These are phyloP conservation scores for Pseudonaja textilis DNA, from an alignment of 2,113 vertebrate species.

Conservation along the genomic window DNA sequence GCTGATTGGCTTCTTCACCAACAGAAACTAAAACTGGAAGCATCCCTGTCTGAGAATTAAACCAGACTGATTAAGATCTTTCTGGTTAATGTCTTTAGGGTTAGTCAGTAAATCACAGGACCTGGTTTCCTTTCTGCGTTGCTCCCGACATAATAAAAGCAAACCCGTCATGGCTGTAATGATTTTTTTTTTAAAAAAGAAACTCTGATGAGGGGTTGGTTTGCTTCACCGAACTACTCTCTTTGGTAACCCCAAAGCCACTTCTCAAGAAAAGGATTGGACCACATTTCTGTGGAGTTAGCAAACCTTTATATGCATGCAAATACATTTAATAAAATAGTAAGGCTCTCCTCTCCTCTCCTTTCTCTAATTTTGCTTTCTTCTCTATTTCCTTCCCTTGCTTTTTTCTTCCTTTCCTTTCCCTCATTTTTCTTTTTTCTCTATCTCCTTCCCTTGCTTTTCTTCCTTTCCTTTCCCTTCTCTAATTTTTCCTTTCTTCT, in stretches of 20 bases:
- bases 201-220: background rate
- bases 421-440: background rate
- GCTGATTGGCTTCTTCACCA: background rate
- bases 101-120: too few species aligned
- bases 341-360: background rate
- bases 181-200: background rate
- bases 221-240: background rate
- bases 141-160: too few species aligned
- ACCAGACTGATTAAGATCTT: too few species aligned
- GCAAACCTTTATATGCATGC: background rate
- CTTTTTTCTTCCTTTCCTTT: too few species aligned
- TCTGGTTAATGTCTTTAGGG: too few species aligned
- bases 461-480: too few species aligned
- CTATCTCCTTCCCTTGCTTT: too few species aligned
- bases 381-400: too few species aligned
- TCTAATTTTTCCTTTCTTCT: too few species aligned
- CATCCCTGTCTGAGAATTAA: too few species aligned
- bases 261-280: background rate
- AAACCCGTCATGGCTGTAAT: background rate
- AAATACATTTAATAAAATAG: background rate
- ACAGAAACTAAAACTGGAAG: background rate
- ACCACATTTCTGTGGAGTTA: background rate
- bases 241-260: background rate
- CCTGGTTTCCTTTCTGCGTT: too few species aligned
- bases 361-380: too few species aligned